A percentile compares a stretch with the other conserved stretches of the same genome.
phyloP scores from a whole-genome alignment of 2,888 invertebrate genomes.

The Rhingia campestris region DNA sequence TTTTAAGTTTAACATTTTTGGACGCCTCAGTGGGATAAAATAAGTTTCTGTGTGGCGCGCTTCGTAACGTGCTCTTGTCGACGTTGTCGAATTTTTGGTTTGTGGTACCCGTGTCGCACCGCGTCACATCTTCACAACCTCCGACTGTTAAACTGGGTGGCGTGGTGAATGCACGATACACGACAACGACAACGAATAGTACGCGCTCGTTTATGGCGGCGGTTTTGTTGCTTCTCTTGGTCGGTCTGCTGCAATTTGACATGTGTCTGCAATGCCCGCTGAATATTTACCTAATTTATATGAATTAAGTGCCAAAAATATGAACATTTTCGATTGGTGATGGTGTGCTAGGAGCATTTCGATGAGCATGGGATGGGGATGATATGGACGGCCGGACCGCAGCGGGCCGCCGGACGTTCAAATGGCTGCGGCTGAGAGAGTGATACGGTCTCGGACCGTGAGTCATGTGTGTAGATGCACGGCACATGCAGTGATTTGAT shows the following conservation, averaged over 20 bases:
- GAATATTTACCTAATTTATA: slow-evolving; percentile 75
- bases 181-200: background rate
- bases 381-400: slow-evolving; percentile 5
- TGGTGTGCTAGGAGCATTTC: slow-evolving; percentile 10
- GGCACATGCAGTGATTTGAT: slow-evolving; percentile 54
- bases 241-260: slow-evolving; percentile 70
- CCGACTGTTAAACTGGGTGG: slow-evolving; percentile 3
- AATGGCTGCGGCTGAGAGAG: slow-evolving; percentile 36
- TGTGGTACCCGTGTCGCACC: background rate
- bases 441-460: slow-evolving; percentile 56
- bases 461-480: slow-evolving; percentile 52
- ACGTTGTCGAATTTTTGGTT: slow-evolving; percentile 9
- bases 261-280: slow-evolving; percentile 72
- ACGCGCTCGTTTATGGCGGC: slow-evolving; percentile 69
- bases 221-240: slow-evolving; percentile 59
- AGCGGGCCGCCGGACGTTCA: background rate
- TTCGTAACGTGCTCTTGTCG: slow-evolving; percentile 11
- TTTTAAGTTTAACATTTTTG: slow-evolving; percentile 14
- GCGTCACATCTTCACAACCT: background rate
- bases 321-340: slow-evolving; percentile 66
- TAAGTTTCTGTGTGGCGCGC: slow-evolving; percentile 44
- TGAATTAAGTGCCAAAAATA: slow-evolving; percentile 75
- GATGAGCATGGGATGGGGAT: slow-evolving; percentile 25
- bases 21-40: slow-evolving; percentile 43
- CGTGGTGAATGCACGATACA: slow-evolving; percentile 38